These are phyloP conservation scores for Plestiodon gilberti DNA, from an alignment of 2,113 vertebrate genomes.

Conservation along the genomic window DNA sequence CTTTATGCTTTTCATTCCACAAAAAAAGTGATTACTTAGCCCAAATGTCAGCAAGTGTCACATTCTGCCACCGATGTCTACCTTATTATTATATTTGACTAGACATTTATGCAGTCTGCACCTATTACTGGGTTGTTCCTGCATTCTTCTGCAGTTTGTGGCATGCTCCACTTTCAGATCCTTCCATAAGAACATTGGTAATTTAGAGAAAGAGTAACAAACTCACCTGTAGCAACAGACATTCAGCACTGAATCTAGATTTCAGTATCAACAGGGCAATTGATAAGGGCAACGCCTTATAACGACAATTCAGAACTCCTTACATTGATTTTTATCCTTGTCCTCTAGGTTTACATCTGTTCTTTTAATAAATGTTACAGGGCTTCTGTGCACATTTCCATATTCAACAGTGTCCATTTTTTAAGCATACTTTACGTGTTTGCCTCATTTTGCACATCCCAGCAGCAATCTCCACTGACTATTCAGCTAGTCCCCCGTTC, in stretches of 20 bases:
- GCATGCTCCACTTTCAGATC: neutral
- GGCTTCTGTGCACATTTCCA: neutral
- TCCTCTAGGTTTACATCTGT: neutral
- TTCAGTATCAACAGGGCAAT: neutral
- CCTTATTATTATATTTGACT: neutral
- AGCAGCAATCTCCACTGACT: neutral
- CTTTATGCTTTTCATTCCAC: neutral
- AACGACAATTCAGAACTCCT: neutral
- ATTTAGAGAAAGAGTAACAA: neutral
- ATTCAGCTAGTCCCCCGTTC: neutral
- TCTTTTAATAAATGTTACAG: neutral
- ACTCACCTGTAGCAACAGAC: no score
- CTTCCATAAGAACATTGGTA: neutral
- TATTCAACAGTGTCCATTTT: neutral
- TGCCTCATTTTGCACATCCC: neutral
- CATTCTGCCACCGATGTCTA: neutral
- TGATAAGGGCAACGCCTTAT: neutral
- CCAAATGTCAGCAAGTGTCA: neutral
- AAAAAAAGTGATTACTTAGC: neutral
- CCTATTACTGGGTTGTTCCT: neutral
- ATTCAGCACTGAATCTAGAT: no score
- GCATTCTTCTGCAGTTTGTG: neutral
- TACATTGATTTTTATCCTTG: neutral
- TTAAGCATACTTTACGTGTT: neutral
- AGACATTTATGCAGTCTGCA: neutral